These are phyloP conservation scores for Percina caprodes DNA, from an alignment of 2,113 vertebrate species.

Conservation along the genomic window DNA sequence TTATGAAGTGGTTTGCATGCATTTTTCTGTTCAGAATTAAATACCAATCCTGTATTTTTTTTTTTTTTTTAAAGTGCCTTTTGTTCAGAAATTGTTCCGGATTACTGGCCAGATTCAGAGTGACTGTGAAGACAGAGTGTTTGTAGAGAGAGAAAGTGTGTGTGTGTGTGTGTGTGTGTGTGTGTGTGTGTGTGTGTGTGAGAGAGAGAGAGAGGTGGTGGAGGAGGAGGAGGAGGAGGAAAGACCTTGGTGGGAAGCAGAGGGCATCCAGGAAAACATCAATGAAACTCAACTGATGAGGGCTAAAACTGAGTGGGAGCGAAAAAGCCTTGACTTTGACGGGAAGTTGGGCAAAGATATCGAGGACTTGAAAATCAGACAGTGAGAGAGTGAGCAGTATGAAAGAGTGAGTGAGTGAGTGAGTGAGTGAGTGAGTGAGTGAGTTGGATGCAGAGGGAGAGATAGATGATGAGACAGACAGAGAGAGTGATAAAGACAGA, in stretches of 20 bases:
- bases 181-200: neutral
- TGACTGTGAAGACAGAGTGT: slow-evolving; percentile 42
- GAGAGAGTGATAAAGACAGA: slow-evolving; percentile 53
- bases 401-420: slow-evolving; percentile 1
- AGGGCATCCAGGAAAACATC: slow-evolving; percentile 78
- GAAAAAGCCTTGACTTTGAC: slow-evolving; percentile 71
- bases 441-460: neutral
- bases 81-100: slow-evolving; percentile 10
- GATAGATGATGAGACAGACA: neutral
- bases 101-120: slow-evolving; percentile 35
- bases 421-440: slow-evolving; percentile 13
- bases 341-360: slow-evolving; percentile 61
- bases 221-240: slow-evolving; percentile 26
- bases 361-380: slow-evolving; percentile 39
- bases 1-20: too few species aligned
- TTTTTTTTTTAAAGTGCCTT: neutral
- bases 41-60: neutral
- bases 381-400: slow-evolving; percentile 1
- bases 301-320: slow-evolving; percentile 52
- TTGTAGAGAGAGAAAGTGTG: neutral
- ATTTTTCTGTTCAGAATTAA: too few species aligned
- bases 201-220: neutral
- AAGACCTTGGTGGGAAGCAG: slow-evolving; percentile 72
- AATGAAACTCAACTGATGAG: slow-evolving; percentile 72
- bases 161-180: neutral